Conservation (phyloP, 2,888 invertebrate genomes). For the Hirtodrosophila trivittata region DNA sequence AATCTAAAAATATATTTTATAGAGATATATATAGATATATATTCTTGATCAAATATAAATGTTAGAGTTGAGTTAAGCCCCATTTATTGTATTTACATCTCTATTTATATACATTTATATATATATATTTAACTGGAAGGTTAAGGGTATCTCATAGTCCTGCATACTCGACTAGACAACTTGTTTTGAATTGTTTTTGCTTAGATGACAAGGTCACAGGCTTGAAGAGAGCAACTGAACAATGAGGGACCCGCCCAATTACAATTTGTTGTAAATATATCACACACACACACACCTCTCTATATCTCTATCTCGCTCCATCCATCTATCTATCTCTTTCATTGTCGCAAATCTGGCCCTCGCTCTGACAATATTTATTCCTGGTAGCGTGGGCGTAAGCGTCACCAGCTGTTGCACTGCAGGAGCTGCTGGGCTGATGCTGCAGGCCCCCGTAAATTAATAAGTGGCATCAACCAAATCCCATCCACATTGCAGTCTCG, state of each 20-base stretch:
- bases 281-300: constrained; percentile 2
- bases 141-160: background rate
- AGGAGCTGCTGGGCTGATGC: constrained; percentile 14
- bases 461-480: background rate
- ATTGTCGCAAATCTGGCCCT: constrained; percentile 20
- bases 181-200: constrained; percentile 7
- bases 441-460: too few species aligned
- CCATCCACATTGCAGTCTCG: constrained; percentile 8
- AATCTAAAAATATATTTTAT: too few species aligned
- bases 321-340: background rate
- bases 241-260: constrained; percentile 23
- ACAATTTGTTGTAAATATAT: too few species aligned
- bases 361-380: constrained; percentile 36
- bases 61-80: too few species aligned
- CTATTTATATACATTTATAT: too few species aligned
- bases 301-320: background rate
- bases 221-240: constrained; percentile 8
- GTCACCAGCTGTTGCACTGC: constrained; percentile 43
- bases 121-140: background rate
- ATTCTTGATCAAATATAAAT: too few species aligned
- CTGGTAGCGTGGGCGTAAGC: constrained; percentile 34
- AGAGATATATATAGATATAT: too few species aligned
- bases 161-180: background rate
- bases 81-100: too few species aligned
- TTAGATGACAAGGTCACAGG: constrained; percentile 59